Percentiles rank a stretch among this genome's conserved stretches.
These are phyloP conservation scores for Odocoileus virginianus DNA, from an alignment of 2,113 vertebrate species.

Conservation along the genomic window DNA sequence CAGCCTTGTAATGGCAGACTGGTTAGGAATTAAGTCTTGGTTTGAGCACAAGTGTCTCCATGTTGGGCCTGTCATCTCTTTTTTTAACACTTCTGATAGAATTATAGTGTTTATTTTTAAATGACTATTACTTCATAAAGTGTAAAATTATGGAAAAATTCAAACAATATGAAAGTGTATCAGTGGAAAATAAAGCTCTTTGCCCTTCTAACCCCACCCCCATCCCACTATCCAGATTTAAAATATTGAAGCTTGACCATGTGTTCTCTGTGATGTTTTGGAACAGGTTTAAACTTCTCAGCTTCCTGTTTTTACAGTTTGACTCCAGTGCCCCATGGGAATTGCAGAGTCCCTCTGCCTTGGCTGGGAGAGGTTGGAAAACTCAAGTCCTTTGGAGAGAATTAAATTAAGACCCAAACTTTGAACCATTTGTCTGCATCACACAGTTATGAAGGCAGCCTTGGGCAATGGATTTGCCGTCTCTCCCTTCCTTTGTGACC, in stretches of 20 bases:
- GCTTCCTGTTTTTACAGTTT: neutral
- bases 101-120: neutral
- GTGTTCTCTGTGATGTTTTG: neutral
- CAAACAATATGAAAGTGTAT: neutral
- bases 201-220: fast-evolving
- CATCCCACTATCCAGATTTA: neutral
- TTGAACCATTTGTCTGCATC: neutral
- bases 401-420: neutral
- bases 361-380: neutral
- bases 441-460: neutral
- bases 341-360: neutral
- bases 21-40: neutral
- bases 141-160: neutral
- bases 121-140: neutral
- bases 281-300: neutral
- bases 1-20: neutral
- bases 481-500: neutral
- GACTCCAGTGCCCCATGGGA: neutral
- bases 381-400: neutral
- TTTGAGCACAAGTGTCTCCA: neutral
- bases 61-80: neutral
- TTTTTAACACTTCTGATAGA: neutral
- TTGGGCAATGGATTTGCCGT: neutral
- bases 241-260: neutral
- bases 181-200: neutral